Percentiles rank a stretch among this genome's conserved stretches.
phyloP scores from a whole-genome alignment of 1,140 invertebrate species.

The Neelides sp. region DNA sequence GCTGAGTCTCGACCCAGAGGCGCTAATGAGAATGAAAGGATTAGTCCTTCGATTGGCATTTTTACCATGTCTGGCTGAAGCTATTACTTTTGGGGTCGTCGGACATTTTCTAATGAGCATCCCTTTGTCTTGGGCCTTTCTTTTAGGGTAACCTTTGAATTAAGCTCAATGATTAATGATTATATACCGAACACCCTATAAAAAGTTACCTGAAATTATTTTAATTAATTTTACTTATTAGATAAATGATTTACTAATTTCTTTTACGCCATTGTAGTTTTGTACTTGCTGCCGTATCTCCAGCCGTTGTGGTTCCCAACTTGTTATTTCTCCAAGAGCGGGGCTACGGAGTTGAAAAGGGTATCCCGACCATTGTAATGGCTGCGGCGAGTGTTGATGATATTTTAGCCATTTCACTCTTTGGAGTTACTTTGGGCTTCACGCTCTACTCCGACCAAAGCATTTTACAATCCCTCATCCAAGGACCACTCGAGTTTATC shows the following conservation, averaged over 20 bases:
- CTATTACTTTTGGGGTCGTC: slow-evolving; percentile 49
- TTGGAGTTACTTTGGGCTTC: slow-evolving; percentile 67
- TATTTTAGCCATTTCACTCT: slow-evolving; percentile 73
- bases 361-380: slow-evolving; percentile 85
- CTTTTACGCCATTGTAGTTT: slow-evolving; percentile 40
- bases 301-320: slow-evolving; percentile 86
- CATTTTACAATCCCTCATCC: slow-evolving; percentile 34
- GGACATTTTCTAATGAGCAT: slow-evolving; percentile 61
- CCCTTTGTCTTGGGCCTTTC: slow-evolving; percentile 75
- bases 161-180: not conserved
- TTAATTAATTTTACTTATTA: too few relatives aligned
- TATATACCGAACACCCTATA: too few relatives aligned
- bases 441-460: slow-evolving; percentile 12
- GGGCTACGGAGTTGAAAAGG: slow-evolving; percentile 80
- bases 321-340: slow-evolving; percentile 69
- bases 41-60: slow-evolving; percentile 70
- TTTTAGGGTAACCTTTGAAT: slow-evolving; percentile 50
- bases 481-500: slow-evolving; percentile 63
- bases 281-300: slow-evolving; percentile 79
- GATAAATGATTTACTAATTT: too few relatives aligned
- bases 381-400: slow-evolving; percentile 81
- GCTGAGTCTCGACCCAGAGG: slow-evolving; percentile 73
- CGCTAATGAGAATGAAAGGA: slow-evolving; percentile 62
- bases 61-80: slow-evolving; percentile 72
- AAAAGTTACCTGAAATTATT: too few relatives aligned